These are phyloP conservation scores for Eupeodes luniger DNA, from an alignment of 2,888 invertebrate genomes.

Conservation along the genomic window DNA sequence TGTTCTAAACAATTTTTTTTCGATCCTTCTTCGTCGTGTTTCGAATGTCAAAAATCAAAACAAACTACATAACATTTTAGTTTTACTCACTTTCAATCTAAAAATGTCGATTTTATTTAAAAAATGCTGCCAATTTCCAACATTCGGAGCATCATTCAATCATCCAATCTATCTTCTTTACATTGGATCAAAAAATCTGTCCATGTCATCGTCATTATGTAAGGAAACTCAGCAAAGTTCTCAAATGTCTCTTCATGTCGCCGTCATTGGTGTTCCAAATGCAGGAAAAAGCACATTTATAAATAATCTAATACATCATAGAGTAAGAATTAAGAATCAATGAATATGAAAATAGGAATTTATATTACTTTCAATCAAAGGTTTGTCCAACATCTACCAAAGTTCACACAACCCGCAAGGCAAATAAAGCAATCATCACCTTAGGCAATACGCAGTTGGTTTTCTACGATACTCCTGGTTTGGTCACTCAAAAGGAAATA, in stretches of 20 bases:
- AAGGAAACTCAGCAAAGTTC: conserved; percentile 37
- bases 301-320: conserved; percentile 92
- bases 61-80: conserved; percentile 51
- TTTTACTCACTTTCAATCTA: neutral
- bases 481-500: conserved; percentile 89
- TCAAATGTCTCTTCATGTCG: conserved; percentile 85
- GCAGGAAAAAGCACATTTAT: conserved; percentile 98
- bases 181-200: conserved; percentile 17
- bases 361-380: conserved; percentile 83
- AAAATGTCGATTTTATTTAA: conserved; percentile 68
- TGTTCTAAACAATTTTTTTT: neutral
- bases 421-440: conserved; percentile 89
- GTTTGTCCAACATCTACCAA: conserved; percentile 95
- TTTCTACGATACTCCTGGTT: conserved; percentile 97
- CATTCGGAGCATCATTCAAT: conserved; percentile 21
- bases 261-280: conserved; percentile 97
- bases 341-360: neutral
- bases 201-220: conserved; percentile 28
- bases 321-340: conserved; percentile 85
- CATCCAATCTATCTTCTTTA: conserved; percentile 38
- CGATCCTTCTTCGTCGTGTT: neutral
- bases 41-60: conserved; percentile 41
- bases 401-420: conserved; percentile 94
- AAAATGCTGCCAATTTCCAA: conserved; percentile 38
- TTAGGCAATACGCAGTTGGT: conserved; percentile 93